Evolutionary conservation across 2,113 vertebrate species (phyloP).

Genomic region (Meles meles): DNA sequence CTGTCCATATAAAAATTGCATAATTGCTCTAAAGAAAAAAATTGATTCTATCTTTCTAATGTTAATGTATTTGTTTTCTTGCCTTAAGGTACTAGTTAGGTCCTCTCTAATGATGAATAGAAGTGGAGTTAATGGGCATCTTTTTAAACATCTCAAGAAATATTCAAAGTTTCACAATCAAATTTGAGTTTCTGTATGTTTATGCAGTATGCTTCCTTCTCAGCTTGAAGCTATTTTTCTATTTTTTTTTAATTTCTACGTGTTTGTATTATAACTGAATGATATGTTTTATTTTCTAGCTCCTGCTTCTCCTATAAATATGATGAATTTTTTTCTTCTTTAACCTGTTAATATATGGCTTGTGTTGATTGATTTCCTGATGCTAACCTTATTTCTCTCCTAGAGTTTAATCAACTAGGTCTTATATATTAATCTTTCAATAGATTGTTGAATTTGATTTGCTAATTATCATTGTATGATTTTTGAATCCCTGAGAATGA

Average conservation of each 20-base stretch:
- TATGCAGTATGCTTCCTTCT: not conserved
- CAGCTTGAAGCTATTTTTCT: not conserved
- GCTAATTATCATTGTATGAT: not conserved
- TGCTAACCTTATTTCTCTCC: not conserved
- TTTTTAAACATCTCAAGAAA: not conserved
- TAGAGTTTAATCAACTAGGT: not conserved
- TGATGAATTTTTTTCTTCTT: not conserved
- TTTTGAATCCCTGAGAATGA: not conserved
- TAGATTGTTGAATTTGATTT: not conserved
- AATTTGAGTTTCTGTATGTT: not conserved
- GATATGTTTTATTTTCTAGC: not conserved
- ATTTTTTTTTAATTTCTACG: not conserved
- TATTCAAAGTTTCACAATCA: not conserved
- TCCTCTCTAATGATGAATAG: not conserved
- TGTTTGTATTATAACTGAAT: not conserved
- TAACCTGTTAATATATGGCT: not conserved
- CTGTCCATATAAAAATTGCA: not conserved
- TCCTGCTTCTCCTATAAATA: not conserved
- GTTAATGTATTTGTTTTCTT: not conserved
- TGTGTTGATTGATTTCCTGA: not conserved
- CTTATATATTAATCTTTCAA: not conserved
- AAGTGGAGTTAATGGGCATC: not conserved
- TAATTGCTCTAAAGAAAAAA: not conserved
- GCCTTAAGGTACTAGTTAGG: not conserved
- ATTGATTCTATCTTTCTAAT: not conserved